phyloP scores from a whole-genome alignment of 2,797 vertebrate species.

The Onychomys arenicola region DNA sequence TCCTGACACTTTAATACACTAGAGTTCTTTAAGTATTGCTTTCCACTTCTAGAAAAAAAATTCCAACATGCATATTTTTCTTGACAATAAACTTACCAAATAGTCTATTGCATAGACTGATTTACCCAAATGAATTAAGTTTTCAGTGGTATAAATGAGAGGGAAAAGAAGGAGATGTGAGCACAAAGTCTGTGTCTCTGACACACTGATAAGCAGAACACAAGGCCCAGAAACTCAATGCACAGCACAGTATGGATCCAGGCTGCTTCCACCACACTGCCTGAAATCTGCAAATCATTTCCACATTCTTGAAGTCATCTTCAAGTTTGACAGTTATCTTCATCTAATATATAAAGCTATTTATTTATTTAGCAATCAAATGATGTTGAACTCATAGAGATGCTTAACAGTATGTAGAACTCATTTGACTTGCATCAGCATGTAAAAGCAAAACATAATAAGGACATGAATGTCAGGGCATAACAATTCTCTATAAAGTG shows the following conservation, averaged over 20 bases:
- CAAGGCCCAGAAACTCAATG: background rate
- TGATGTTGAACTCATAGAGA: background rate
- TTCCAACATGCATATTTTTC: background rate
- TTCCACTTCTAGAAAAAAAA: background rate
- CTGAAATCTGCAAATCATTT: slow-evolving; percentile 2
- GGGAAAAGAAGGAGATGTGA: background rate
- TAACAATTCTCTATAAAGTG: background rate
- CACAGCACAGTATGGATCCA: background rate
- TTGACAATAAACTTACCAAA: background rate
- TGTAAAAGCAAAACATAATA: background rate
- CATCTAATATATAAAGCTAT: background rate
- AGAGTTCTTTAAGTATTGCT: background rate
- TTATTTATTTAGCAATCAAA: background rate
- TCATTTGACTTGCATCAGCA: background rate
- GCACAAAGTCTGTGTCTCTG: background rate
- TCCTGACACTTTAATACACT: background rate
- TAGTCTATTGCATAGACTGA: background rate
- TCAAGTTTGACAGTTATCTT: background rate
- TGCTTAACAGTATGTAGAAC: background rate
- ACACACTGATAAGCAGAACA: background rate
- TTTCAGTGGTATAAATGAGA: background rate
- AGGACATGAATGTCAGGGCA: background rate
- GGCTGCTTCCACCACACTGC: background rate
- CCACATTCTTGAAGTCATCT: background rate
- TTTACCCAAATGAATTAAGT: background rate